Base-by-base conservation (phyloP, 53 echinoderm and acorn worm species). In the Echinarachnius parma region DNA sequence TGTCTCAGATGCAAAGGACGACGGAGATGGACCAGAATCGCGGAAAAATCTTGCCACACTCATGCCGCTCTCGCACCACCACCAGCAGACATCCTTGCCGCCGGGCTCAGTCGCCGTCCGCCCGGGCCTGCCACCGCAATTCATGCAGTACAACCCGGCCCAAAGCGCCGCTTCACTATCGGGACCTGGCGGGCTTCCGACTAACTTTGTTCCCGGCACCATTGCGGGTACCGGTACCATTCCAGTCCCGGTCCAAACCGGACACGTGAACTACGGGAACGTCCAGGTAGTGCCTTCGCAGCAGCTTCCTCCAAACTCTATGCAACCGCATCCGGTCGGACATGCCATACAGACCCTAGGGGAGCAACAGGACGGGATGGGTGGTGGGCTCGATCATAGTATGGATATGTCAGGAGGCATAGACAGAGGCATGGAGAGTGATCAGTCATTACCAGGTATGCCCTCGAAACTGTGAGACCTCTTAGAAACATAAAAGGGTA, bases 21-120 rank as follows among this genome's bases (percentile, higher is more conserved):
- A 56, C 34, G 31, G 53, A 52, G 58, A 44, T n/a, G n/a, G 26
- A 53, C 24, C n/a, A n/a, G 57, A 72, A 27, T 44, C 44, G 15
- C 37, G 74, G 5, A 72, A 72, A 44, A 57, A 48, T 55, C 74
- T 72, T 58, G 74, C 74, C 74, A 72, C 42, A 34, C 18, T 72
- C 15, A 4, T 50, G 9, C 52, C 52, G 56, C 46, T 39, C 27
- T 28, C 55, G 28, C 45, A 55, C 7, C 16, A 37, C 27, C 56
- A 56, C 36, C 55, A 30, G 35, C 68, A 68, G 21, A 50, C 68
- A 19, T 32, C 53, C 30, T 7, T 68, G 31, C 68, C 30, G 52
- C 20, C 34, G 8, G 52, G 50, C 37, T 39, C 42, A 39, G 28
- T 39, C 29, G 25, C 55, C 3, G 35, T 25, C 22, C 55, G 42